These are phyloP conservation scores for Montipora sp. DNA, from an alignment of 64 coral and sea anemone genomes.

Conservation along the genomic window DNA sequence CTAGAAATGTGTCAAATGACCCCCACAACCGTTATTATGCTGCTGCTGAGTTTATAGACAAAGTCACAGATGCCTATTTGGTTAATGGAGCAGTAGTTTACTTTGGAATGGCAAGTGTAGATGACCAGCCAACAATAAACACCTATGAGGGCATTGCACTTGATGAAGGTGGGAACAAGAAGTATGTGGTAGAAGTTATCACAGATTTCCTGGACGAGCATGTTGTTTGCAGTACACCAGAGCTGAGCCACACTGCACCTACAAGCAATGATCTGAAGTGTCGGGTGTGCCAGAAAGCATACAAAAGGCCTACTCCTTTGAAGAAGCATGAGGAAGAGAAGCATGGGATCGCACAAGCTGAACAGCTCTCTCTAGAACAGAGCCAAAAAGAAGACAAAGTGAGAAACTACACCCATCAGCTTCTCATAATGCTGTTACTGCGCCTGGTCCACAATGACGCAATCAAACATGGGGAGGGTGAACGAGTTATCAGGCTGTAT, in stretches of 20 bases:
- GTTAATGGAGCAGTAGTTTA: conserved; percentile 50
- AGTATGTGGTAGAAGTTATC: neutral
- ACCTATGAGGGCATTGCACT: neutral
- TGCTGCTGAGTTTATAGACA: conserved; percentile 52
- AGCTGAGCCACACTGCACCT: conserved; percentile 28
- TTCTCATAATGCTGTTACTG: conserved; percentile 21
- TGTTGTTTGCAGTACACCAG: conserved; percentile 45
- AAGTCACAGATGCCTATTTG: conserved; percentile 68
- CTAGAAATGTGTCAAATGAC: conserved; percentile 63
- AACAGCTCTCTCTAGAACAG: neutral
- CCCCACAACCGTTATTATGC: conserved; percentile 72
- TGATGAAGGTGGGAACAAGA: conserved; percentile 17
- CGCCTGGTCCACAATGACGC: conserved; percentile 43
- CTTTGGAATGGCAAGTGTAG: conserved; percentile 53
- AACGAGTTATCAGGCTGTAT: conserved; percentile 34
- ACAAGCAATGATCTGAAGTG: conserved; percentile 54
- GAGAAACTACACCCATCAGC: conserved; percentile 70
- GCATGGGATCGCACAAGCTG: neutral
- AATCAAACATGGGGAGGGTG: conserved; percentile 53
- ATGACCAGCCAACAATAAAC: conserved; percentile 40
- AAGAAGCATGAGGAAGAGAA: conserved; percentile 62
- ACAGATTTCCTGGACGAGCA: conserved; percentile 51
- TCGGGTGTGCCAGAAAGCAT: conserved; percentile 31
- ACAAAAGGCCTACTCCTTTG: neutral
- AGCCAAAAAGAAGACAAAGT: conserved; percentile 29